Evolutionary conservation across 2,797 vertebrate species (phyloP).

Genomic region (Linurgus olivaceus): DNA sequence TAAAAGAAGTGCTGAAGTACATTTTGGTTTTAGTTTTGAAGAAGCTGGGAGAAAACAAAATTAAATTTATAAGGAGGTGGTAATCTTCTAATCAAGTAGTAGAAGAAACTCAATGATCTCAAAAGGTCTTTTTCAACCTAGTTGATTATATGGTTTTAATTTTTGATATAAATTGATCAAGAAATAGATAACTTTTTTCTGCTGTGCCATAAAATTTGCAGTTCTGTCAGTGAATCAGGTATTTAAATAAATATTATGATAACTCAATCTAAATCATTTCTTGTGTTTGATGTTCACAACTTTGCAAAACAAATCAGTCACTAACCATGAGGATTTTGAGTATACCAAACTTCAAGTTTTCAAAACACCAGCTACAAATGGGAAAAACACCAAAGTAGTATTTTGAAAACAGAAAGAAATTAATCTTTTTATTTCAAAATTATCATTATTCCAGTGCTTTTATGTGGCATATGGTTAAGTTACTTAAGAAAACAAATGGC

Average conservation of each 20-base stretch:
- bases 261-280: neutral
- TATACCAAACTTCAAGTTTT: neutral
- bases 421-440: neutral
- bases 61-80: neutral
- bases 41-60: neutral
- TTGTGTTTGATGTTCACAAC: neutral
- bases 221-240: neutral
- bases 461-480: neutral
- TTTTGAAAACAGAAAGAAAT: neutral
- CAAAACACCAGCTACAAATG: neutral
- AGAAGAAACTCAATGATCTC: neutral
- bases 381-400: rapidly evolving
- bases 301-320: neutral
- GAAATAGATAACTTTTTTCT: neutral
- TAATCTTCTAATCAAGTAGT: neutral
- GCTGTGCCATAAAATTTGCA: neutral
- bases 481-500: neutral
- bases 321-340: neutral
- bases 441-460: neutral
- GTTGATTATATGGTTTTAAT: neutral
- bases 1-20: neutral
- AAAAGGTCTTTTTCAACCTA: neutral
- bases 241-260: neutral
- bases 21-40: neutral
- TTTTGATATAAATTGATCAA: neutral